These are phyloP conservation scores for Drosophila neonasuta DNA, from an alignment of 2,888 invertebrate genomes.

Conservation along the genomic window DNA sequence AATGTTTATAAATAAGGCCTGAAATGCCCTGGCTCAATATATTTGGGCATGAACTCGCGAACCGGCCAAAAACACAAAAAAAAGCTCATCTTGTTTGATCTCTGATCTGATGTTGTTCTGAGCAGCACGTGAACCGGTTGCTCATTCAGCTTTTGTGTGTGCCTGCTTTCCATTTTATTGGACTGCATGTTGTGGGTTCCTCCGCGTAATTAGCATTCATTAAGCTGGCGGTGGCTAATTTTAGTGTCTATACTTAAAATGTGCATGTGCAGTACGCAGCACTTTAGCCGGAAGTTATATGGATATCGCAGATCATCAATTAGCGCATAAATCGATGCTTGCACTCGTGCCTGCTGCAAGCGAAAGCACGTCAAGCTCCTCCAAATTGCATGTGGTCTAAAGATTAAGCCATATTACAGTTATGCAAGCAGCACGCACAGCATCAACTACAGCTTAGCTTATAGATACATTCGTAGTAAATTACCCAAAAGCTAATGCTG, in stretches of 20 bases:
- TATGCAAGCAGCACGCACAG: slow-evolving; percentile 70
- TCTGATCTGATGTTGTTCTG: slow-evolving; percentile 17
- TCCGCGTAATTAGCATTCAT: slow-evolving; percentile 65
- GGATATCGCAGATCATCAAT: slow-evolving; percentile 39
- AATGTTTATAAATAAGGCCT: slow-evolving; percentile 40
- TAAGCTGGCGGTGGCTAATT: slow-evolving; percentile 39
- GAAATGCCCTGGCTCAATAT: slow-evolving; percentile 21
- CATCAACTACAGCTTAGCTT: slow-evolving; percentile 30
- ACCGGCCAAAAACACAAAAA: slow-evolving; percentile 9
- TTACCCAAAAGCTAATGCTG: slow-evolving; percentile 22
- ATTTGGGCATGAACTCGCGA: slow-evolving; percentile 45
- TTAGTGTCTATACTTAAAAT: slow-evolving; percentile 35
- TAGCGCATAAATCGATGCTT: slow-evolving; percentile 36
- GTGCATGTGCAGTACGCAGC: slow-evolving; percentile 22
- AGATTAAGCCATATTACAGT: slow-evolving; percentile 53
- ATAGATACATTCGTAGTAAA: slow-evolving; percentile 19
- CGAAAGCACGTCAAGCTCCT: slow-evolving; percentile 4
- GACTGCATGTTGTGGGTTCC: slow-evolving; percentile 40
- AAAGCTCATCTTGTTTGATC: slow-evolving; percentile 1
- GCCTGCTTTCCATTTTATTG: slow-evolving; percentile 49
- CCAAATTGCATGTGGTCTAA: slow-evolving; percentile 31
- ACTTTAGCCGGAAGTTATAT: slow-evolving; percentile 60
- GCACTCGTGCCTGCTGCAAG: slow-evolving; percentile 45
- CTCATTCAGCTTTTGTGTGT: slow-evolving; percentile 26
- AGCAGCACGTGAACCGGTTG: slow-evolving; percentile 41